Evolutionary conservation across 2,888 invertebrate species (phyloP), one percentile per base, ranked within the genome.

Genomic region (Cenopis cana): DNA sequence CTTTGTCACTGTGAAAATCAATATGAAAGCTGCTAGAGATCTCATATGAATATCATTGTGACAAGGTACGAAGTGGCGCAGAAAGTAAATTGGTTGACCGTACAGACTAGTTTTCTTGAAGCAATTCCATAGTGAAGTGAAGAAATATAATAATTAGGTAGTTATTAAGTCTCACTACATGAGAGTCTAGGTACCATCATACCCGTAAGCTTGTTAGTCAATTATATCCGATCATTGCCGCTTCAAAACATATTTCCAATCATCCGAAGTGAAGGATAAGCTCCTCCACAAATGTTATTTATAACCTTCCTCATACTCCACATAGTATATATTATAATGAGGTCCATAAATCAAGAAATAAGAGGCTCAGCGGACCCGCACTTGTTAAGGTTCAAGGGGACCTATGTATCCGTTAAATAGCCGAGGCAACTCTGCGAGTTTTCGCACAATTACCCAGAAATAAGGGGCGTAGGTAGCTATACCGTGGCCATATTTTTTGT

Each of bases 281-380:
- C 24, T 54, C 11, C 29, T 1, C 2, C 9, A 24, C 24, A 55
- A 55, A 55, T 20, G 29, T 55, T 29, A 55, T 55, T 55, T 55
- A 55, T n/a, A 29, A 29, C 55, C 9, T 36, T 24, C 41, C 41
- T 59, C n/a, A 55, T 41, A 56, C 36, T n/a, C 14, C 24, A 65
- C 36, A 41, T 55, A 41, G 24, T 41, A 36, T n/a, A 41, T 17
- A 33, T n/a, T n/a, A n/a, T n/a, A n/a, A 33, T 2, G 11, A 9
- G 33, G 52, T 52, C 38, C 49, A 59, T 68, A 59, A 68, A 59
- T 68, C 67, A 68, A 55, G 59, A 59, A 20, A 52, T 59, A 68
- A 68, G 67, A 49, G 50, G 59, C 59, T 59, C 52, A 59, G 36
- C 52, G 52, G 67, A 68, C 67, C 67, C 65, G 41, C 65, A 59